phyloP scores from a whole-genome alignment of 2,113 vertebrate species.

The Rhea americana region DNA sequence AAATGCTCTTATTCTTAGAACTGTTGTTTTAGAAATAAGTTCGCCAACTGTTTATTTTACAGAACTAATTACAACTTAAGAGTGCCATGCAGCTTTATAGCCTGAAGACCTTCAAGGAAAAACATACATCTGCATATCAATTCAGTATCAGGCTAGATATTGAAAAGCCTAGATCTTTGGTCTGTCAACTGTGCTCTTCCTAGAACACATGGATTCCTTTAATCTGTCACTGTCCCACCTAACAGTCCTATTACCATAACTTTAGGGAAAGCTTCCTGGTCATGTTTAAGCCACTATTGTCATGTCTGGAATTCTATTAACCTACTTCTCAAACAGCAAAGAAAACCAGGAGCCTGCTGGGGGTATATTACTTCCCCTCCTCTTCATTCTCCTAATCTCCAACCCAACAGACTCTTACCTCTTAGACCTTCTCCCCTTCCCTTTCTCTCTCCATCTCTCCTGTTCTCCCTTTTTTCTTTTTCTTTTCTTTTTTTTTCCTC shows the following conservation, averaged over 20 bases:
- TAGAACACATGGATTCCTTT: background rate
- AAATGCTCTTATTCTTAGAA: background rate
- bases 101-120: background rate
- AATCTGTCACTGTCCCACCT: background rate
- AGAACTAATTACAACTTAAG: background rate
- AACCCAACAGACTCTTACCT: background rate
- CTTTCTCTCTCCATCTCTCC: background rate
- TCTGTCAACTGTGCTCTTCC: background rate
- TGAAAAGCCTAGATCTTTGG: background rate
- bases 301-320: background rate
- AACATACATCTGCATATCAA: background rate
- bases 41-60: background rate
- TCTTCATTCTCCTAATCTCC: background rate
- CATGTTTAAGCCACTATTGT: background rate
- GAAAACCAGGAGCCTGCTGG: background rate
- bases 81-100: background rate
- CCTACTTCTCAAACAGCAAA: background rate
- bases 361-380: background rate
- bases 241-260: background rate
- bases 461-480: background rate
- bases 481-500: background rate
- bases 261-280: background rate
- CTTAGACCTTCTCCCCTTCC: background rate
- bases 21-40: background rate
- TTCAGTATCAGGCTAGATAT: accelerated